phyloP scores from a whole-genome alignment of 2,888 invertebrate species.

The Clitarchus hookeri region DNA sequence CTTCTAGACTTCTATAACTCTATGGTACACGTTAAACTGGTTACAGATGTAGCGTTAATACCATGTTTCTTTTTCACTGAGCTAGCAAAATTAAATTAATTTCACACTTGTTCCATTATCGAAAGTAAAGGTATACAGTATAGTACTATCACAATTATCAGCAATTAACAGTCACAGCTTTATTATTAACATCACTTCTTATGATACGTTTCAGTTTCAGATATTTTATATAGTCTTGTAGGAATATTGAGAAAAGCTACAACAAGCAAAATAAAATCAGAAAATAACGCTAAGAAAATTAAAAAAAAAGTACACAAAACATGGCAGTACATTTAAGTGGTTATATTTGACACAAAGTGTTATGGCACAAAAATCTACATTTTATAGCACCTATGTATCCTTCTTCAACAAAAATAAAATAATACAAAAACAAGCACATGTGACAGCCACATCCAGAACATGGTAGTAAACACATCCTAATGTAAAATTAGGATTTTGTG shows the following conservation, averaged over 20 bases:
- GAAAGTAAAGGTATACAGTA: background rate
- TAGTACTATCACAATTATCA: constrained; percentile 14
- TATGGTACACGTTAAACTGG: background rate
- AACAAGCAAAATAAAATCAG: constrained; percentile 18
- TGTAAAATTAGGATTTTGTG: background rate
- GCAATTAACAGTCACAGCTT: background rate
- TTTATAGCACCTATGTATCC: constrained; percentile 40
- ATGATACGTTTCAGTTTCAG: constrained; percentile 22
- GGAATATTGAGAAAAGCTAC: background rate
- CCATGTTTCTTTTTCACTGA: background rate
- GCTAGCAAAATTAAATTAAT: background rate
- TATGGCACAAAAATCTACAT: constrained; percentile 40
- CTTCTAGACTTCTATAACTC: background rate
- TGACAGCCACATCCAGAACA: constrained; percentile 7
- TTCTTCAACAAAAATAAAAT: constrained; percentile 32
- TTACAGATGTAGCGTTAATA: constrained; percentile 1
- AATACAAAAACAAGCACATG: constrained; percentile 15
- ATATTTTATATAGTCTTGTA: background rate
- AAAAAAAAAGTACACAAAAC: constrained; percentile 16
- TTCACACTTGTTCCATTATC: background rate
- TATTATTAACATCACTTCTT: background rate
- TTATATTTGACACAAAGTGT: constrained; percentile 28
- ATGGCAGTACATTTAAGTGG: constrained; percentile 26
- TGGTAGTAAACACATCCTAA: background rate
- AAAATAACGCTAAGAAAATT: background rate